Evolutionary conservation across 2,888 invertebrate genomes (phyloP).

Genomic region (Limnephilus auricula): DNA sequence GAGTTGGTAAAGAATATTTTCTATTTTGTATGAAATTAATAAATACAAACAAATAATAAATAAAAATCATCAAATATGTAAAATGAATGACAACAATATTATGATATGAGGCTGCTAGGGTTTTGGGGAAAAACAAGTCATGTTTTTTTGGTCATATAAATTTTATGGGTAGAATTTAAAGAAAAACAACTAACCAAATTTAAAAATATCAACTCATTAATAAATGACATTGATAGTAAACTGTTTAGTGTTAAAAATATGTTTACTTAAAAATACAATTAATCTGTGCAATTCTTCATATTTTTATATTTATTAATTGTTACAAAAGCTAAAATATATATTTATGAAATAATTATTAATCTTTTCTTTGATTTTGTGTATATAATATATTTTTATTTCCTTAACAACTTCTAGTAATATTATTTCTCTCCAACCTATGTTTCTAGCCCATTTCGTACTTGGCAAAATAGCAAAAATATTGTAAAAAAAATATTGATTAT

Average conservation of each 20-base stretch:
- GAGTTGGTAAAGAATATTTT: not conserved
- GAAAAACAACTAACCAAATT: slow-evolving; percentile 2
- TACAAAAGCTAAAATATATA: slow-evolving; percentile 61
- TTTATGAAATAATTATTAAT: slow-evolving; percentile 48
- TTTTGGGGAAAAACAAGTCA: not conserved
- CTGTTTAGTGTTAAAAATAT: slow-evolving; percentile 13
- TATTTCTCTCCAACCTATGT: no score
- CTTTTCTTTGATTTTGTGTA: not conserved
- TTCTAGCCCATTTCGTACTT: no score
- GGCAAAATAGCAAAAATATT: no score
- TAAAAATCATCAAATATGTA: not conserved
- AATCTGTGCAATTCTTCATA: slow-evolving; percentile 61
- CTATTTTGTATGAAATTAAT: not conserved
- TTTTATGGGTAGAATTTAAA: slow-evolving; percentile 2
- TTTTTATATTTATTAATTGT: slow-evolving; percentile 62
- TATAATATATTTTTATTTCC: no score
- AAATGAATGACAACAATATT: not conserved
- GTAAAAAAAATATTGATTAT: no score
- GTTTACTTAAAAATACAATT: slow-evolving; percentile 48
- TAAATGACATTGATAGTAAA: not conserved
- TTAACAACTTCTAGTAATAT: no score
- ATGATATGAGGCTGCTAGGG: not conserved
- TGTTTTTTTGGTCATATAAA: not conserved
- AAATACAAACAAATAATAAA: not conserved
- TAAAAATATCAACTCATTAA: not conserved